A percentile compares a stretch with the other conserved stretches of the same genome.
Evolutionary conservation across 2,797 vertebrate genomes (phyloP).

Genomic region (Morus bassanus): DNA sequence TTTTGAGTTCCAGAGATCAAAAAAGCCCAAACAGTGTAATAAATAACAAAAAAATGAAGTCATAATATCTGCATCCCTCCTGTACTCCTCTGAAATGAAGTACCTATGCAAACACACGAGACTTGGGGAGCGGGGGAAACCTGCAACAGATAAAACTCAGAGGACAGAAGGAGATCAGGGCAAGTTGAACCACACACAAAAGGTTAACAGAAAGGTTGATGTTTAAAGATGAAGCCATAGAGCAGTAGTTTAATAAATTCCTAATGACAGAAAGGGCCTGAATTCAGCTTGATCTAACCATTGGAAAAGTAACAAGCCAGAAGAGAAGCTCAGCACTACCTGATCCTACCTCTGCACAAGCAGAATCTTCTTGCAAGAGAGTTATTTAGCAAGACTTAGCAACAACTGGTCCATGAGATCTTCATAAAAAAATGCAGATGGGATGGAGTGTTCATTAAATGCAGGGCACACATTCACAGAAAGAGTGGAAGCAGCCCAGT

Average conservation of each 20-base stretch:
- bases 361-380: background rate
- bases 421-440: background rate
- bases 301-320: background rate
- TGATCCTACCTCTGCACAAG: background rate
- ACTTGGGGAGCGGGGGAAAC: background rate
- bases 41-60: constrained; percentile 18
- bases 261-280: background rate
- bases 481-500: background rate
- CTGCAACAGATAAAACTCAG: background rate
- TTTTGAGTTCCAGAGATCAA: constrained; percentile 24
- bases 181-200: background rate
- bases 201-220: rapidly evolving
- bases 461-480: background rate
- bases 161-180: background rate
- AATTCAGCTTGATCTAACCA: background rate
- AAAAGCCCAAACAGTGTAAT: background rate
- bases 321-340: background rate
- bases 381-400: background rate
- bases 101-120: background rate
- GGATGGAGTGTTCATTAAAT: background rate
- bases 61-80: background rate
- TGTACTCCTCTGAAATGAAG: background rate
- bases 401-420: background rate
- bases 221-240: background rate
- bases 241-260: background rate